Conservation (phyloP, 2,888 invertebrate genomes). For the Drosophila infuscata region DNA sequence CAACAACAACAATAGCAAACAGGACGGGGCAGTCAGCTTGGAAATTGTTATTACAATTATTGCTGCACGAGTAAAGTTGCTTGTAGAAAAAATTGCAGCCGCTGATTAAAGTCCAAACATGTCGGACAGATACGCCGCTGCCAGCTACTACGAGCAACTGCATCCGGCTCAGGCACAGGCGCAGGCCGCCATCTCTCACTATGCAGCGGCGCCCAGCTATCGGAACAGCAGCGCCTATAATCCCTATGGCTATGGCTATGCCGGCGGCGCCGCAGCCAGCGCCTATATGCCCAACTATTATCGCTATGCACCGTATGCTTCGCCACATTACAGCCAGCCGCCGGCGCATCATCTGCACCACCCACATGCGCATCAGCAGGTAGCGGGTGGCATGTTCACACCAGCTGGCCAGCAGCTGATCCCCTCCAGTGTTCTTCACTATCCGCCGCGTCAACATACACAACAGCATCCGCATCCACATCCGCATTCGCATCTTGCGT, state of each 20-base stretch:
- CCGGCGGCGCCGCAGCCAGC: constrained; percentile 32
- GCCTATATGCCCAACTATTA: constrained; percentile 71
- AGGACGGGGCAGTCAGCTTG: constrained; percentile 58
- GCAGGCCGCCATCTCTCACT: constrained; percentile 64
- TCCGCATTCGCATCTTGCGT: constrained; percentile 7
- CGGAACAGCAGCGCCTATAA: constrained; percentile 52
- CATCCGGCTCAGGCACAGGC: constrained; percentile 47
- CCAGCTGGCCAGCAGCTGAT: constrained; percentile 78
- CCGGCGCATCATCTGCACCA: constrained; percentile 23
- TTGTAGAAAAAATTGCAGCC: constrained; percentile 15
- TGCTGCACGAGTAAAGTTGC: constrained; percentile 48
- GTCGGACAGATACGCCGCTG: constrained; percentile 70
- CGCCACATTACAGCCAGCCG: constrained; percentile 68
- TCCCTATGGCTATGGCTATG: constrained; percentile 55
- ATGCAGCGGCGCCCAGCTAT: constrained; percentile 56
- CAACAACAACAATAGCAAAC: constrained; percentile 10
- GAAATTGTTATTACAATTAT: constrained; percentile 51
- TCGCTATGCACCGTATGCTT: constrained; percentile 71
- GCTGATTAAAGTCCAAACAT: constrained; percentile 22
- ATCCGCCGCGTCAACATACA: constrained; percentile 68
- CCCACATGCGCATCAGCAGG: constrained; percentile 13
- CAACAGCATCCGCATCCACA: constrained; percentile 23
- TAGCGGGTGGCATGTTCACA: constrained; percentile 69
- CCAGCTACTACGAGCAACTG: constrained; percentile 72
- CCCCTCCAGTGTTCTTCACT: constrained; percentile 81